Percentiles rank a stretch among this genome's conserved stretches.
phyloP scores from a whole-genome alignment of 2,113 vertebrate genomes.

The Sturnus vulgaris region DNA sequence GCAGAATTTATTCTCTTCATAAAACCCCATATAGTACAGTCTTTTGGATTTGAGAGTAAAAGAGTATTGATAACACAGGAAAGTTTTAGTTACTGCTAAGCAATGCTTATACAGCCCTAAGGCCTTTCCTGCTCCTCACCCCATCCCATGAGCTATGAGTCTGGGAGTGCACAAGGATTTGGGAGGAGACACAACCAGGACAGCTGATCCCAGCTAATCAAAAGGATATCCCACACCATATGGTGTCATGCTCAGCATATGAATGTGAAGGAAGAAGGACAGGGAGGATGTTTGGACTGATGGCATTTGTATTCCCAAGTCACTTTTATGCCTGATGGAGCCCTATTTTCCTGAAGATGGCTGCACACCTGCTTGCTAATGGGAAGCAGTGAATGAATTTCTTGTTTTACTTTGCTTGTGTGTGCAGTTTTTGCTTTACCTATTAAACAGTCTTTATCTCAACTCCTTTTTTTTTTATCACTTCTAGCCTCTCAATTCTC shows the following conservation, averaged over 20 bases:
- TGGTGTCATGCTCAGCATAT: neutral
- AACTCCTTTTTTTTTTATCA: neutral
- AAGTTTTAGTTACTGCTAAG: neutral
- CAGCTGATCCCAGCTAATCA: neutral
- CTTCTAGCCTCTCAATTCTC: neutral
- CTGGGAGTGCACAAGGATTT: neutral
- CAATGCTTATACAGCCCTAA: neutral
- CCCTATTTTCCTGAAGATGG: neutral
- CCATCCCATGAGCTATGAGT: accelerated
- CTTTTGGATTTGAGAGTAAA: neutral
- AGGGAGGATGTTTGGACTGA: accelerated
- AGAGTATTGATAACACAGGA: neutral
- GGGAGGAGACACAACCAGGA: accelerated
- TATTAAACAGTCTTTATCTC: neutral
- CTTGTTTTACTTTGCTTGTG: neutral
- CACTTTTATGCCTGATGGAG: accelerated
- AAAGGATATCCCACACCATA: neutral
- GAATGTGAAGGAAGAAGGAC: neutral
- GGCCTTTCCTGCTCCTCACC: neutral
- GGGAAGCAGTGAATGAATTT: neutral
- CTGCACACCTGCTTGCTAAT: neutral
- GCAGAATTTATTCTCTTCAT: neutral
- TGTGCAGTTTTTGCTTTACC: neutral
- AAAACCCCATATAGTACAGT: accelerated
- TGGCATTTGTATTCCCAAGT: neutral